phyloP scores from a whole-genome alignment of 2,113 vertebrate species.

The Nerophis lumbriciformis region DNA sequence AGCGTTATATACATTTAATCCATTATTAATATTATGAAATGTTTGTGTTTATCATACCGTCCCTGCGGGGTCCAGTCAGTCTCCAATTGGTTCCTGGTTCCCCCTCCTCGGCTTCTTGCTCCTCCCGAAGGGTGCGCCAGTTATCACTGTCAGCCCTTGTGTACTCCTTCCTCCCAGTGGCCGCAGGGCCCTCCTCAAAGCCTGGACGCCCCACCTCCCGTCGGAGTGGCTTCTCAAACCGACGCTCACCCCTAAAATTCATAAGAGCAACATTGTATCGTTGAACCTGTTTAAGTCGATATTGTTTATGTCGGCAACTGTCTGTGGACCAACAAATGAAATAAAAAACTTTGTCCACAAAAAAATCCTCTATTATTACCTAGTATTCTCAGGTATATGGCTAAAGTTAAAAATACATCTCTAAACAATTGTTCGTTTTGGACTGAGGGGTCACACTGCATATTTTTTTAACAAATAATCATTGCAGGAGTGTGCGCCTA shows the following conservation, averaged over 20 bases:
- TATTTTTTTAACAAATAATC: too few relatives aligned
- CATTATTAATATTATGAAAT: background rate
- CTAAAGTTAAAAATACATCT: too few relatives aligned
- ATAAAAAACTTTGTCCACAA: too few relatives aligned
- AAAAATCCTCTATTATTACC: too few relatives aligned
- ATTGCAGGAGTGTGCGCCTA: background rate
- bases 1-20: too few relatives aligned
- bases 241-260: conserved; percentile 75
- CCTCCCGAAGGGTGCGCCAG: conserved; percentile 86
- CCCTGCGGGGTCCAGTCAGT: conserved; percentile 71
- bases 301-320: too few relatives aligned
- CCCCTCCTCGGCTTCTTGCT: conserved; percentile 80
- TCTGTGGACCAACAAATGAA: too few relatives aligned
- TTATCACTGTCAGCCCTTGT: conserved; percentile 89
- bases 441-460: too few relatives aligned
- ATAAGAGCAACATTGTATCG: too few relatives aligned
- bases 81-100: conserved; percentile 76
- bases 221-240: conserved; percentile 84
- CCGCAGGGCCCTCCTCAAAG: conserved; percentile 77
- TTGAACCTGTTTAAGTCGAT: too few relatives aligned
- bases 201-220: conserved; percentile 79
- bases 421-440: too few relatives aligned
- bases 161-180: conserved; percentile 77
- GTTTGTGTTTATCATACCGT: conserved; percentile 54
- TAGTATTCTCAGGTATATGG: too few relatives aligned